phyloP scores from a whole-genome alignment of 1,140 invertebrate genomes.

The Drosophila tani region DNA sequence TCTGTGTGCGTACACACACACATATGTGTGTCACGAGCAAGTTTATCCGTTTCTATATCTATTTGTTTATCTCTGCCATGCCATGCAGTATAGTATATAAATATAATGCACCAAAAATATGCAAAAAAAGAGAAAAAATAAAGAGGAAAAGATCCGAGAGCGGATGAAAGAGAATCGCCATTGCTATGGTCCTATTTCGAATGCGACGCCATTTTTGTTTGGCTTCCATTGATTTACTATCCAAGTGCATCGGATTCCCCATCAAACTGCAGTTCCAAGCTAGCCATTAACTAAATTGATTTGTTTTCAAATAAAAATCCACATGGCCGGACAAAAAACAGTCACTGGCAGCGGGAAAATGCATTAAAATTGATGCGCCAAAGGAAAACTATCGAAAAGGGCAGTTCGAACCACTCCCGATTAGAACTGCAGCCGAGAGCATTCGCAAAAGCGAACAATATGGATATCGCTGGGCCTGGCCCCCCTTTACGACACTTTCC shows the following conservation, averaged over 20 bases:
- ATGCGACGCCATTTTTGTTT: constrained; percentile 43
- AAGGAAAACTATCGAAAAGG: constrained; percentile 18
- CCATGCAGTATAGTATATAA: constrained; percentile 17
- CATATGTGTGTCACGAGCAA: constrained; percentile 36
- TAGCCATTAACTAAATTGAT: constrained; percentile 62
- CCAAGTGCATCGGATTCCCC: constrained; percentile 16
- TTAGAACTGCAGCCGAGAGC: constrained; percentile 11
- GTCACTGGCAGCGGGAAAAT: constrained; percentile 3
- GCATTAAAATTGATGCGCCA: constrained; percentile 25
- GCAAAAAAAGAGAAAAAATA: constrained; percentile 16
- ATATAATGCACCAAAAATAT: constrained; percentile 41
- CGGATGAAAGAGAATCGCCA: constrained; percentile 19
- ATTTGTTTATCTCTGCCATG: constrained; percentile 47
- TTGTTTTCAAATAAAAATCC: constrained; percentile 53
- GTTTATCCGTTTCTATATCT: constrained; percentile 57
- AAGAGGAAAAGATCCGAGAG: background rate
- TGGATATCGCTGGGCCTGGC: constrained; percentile 1
- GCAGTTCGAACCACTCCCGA: constrained; percentile 12
- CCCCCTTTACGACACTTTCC: constrained; percentile 10
- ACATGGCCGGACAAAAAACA: constrained; percentile 28
- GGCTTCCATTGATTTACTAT: constrained; percentile 58
- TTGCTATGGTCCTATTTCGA: constrained; percentile 38
- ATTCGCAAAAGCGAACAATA: constrained; percentile 9
- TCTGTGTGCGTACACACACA: background rate
- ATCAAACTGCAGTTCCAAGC: constrained; percentile 34